Base-by-base conservation (phyloP, 2,113 vertebrate species). In the Eira barbara region DNA sequence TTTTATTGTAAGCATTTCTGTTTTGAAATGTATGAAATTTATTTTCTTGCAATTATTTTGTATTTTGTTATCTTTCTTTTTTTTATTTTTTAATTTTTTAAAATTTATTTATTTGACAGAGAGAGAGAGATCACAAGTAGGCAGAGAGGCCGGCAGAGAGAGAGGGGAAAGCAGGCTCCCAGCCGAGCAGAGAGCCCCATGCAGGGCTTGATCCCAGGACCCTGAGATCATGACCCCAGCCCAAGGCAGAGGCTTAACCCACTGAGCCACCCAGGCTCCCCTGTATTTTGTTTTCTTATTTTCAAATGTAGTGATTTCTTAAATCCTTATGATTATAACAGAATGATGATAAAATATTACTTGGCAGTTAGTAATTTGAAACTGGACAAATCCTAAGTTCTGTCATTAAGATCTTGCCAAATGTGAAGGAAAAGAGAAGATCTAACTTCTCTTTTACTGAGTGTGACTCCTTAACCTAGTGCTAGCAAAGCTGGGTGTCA, bases 1-100 rank as follows among this genome's bases (percentile, higher is more conserved):
- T 97, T 95, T 94, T 84, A 61, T 94, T 90, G 52, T 27, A 92
- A 82, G 6, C 10, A 71, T 92, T 93, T 96, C 52, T 57, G 18
- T 91, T 21, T 88, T 82, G 52, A 96, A 81, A 31, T 81, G 9
- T 85, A 10, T 36, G 13, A 91, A 94, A 74, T 69, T 93, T 86
- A 76, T 89, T 88, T 87, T 83, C 52, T 81, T 89, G 39, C 65
- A 39, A 65, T 86, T 84, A 61, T 61, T 91, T 83, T 92, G 89
- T 15, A 71, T 84, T 80, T 90, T 89, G 42, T 55, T 49, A 49
- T 14, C 47, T 52, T 52, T 52, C 49, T 52, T 52, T 52, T 52
- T 49, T 52, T 52, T 52, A 4, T 52, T 52, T 52, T 52, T 52
- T 17, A 52, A 52, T 52, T 52, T 52, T 52, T 52, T 5, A 52